A percentile compares a stretch with the other conserved stretches of the same genome.
Conservation (phyloP, 53 echinoderm and acorn worm genomes). For the Mesocentrotus franciscanus region DNA sequence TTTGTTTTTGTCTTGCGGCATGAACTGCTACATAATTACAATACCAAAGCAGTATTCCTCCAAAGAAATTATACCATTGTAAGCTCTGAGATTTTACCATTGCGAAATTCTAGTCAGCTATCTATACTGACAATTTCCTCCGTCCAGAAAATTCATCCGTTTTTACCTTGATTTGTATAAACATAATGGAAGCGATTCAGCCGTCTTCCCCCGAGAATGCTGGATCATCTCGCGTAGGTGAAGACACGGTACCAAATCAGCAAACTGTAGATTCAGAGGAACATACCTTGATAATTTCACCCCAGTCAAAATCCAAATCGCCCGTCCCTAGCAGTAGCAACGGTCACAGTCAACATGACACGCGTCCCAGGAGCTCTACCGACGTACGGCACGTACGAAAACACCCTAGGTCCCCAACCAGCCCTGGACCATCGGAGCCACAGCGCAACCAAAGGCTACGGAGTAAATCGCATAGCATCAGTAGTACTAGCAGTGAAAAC, state of each 20-base stretch:
- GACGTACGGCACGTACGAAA: neutral
- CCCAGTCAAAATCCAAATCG: slow-evolving; percentile 11
- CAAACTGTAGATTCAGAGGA: neutral
- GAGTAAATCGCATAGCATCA: slow-evolving; percentile 57
- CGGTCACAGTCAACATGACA: slow-evolving; percentile 40
- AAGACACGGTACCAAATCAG: neutral
- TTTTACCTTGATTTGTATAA: neutral
- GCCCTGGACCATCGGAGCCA: slow-evolving; percentile 19
- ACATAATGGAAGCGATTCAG: slow-evolving; percentile 8
- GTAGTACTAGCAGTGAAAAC: slow-evolving; percentile 51
- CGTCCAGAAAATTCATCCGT: slow-evolving; percentile 4
- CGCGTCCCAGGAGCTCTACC: slow-evolving; percentile 28
- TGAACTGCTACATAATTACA: neutral
- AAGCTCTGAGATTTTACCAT: neutral
- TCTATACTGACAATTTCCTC: neutral
- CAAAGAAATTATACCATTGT: neutral
- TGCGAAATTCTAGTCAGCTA: neutral
- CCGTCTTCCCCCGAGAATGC: neutral
- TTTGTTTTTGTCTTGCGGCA: too few species aligned
- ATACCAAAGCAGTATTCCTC: neutral
- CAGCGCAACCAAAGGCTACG: neutral
- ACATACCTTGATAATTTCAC: neutral
- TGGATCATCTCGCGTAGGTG: neutral
- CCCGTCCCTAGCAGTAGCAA: slow-evolving; percentile 21
- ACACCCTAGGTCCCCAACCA: neutral